phyloP scores from a whole-genome alignment of 2,888 invertebrate species.

The Conops quadrifasciatus region DNA sequence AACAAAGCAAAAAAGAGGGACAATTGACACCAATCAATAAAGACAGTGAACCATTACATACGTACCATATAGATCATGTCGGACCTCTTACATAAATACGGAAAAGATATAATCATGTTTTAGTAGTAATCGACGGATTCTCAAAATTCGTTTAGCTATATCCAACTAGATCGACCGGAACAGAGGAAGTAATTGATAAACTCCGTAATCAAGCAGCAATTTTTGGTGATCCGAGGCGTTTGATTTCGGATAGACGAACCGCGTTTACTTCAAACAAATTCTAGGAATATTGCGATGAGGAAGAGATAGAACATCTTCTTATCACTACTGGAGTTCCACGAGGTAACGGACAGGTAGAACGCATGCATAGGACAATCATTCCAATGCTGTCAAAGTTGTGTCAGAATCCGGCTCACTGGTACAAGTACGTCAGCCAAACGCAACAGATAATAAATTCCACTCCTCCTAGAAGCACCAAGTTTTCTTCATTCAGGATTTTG shows the following conservation, averaged over 20 bases:
- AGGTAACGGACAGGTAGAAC: conserved; percentile 58
- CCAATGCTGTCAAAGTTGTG: conserved; percentile 55
- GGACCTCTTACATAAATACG: conserved; percentile 52
- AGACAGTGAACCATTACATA: not conserved
- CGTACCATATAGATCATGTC: conserved; percentile 54
- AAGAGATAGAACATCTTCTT: conserved; percentile 48
- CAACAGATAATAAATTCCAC: too few relatives aligned
- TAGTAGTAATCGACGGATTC: conserved; percentile 54
- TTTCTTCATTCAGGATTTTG: conserved; percentile 10
- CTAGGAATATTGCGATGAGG: conserved; percentile 13
- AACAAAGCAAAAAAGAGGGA: conserved; percentile 15
- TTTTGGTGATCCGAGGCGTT: conserved; percentile 22
- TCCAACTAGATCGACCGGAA: conserved; percentile 50
- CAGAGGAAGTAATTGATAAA: conserved; percentile 51
- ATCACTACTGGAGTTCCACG: conserved; percentile 50
- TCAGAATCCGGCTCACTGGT: conserved; percentile 30
- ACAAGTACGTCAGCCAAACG: conserved; percentile 4
- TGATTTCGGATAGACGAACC: conserved; percentile 22
- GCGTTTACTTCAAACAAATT: conserved; percentile 19
- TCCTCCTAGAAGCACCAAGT: conserved; percentile 25
- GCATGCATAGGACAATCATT: conserved; percentile 53
- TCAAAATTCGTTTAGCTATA: conserved; percentile 58
- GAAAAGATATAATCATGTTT: conserved; percentile 55
- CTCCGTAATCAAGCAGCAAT: conserved; percentile 38
- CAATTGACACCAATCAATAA: conserved; percentile 6